These are phyloP conservation scores for Agapetus fuscipes DNA, from an alignment of 2,888 invertebrate genomes.

Conservation along the genomic window DNA sequence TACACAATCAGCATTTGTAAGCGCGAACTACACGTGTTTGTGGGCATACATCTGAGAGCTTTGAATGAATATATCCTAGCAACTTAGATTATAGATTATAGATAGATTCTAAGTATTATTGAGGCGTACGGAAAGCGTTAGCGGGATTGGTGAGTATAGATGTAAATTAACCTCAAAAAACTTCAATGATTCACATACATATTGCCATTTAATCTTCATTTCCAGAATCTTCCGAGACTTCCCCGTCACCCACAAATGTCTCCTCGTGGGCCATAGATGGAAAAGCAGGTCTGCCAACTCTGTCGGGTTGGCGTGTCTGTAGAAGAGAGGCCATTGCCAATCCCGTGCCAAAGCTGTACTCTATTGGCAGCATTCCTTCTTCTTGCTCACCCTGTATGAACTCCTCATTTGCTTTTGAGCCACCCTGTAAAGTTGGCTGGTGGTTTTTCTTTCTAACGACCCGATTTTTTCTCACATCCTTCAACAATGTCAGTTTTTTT, in stretches of 20 bases:
- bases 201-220: slow-evolving; percentile 27
- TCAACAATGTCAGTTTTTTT: slow-evolving; percentile 27
- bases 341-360: slow-evolving; percentile 41
- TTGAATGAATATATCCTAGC: too few relatives aligned
- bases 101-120: too few relatives aligned
- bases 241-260: slow-evolving; percentile 39
- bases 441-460: slow-evolving; percentile 33
- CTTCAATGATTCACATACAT: not conserved
- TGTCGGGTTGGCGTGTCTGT: slow-evolving; percentile 23
- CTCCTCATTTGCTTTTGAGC: slow-evolving; percentile 19
- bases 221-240: slow-evolving; percentile 40
- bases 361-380: slow-evolving; percentile 37
- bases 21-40: too few relatives aligned
- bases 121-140: too few relatives aligned
- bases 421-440: slow-evolving; percentile 24
- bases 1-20: too few relatives aligned
- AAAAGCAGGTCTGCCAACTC: slow-evolving; percentile 26
- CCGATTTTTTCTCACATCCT: slow-evolving; percentile 33
- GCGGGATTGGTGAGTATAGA: too few relatives aligned
- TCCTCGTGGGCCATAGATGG: slow-evolving; percentile 33
- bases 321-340: slow-evolving; percentile 42
- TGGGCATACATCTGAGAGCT: too few relatives aligned
- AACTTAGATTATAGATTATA: too few relatives aligned
- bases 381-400: not conserved
- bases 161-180: too few relatives aligned